A percentile compares a stretch with the other conserved stretches of the same genome.
Conservation (phyloP, 2,797 vertebrate species). For the Schizopygopsis pylzovi region DNA sequence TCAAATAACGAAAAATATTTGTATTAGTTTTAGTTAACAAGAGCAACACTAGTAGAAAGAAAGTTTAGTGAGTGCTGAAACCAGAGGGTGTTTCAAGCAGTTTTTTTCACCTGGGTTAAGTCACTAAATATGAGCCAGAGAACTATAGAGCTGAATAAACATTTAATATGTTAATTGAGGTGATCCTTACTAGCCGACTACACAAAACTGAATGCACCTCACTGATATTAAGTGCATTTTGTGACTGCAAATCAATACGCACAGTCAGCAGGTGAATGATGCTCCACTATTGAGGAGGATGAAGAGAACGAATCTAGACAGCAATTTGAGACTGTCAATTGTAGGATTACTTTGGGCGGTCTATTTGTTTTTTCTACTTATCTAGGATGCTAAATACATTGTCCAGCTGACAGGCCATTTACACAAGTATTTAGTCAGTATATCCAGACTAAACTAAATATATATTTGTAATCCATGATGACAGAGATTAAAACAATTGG, state of each 20-base stretch:
- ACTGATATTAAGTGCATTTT: conserved; percentile 5
- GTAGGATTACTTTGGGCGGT: not conserved
- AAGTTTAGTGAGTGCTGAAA: not conserved
- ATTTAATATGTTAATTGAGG: not conserved
- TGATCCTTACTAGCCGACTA: not conserved
- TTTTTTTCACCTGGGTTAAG: not conserved
- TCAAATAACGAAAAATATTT: not conserved
- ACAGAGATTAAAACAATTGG: not conserved
- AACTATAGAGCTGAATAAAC: not conserved
- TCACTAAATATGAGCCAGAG: not conserved
- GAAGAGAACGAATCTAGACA: conserved; percentile 66
- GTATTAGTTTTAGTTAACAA: not conserved
- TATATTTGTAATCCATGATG: not conserved
- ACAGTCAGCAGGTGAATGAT: conserved; percentile 72
- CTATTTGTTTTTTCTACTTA: not conserved
- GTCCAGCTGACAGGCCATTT: conserved; percentile 28
- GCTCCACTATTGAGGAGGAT: conserved; percentile 65
- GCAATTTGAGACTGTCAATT: conserved; percentile 61
- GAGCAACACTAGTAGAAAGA: not conserved
- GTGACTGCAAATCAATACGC: conserved; percentile 71
- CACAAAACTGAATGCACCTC: conserved; percentile 17
- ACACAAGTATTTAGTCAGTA: conserved; percentile 10
- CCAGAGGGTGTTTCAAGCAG: not conserved
- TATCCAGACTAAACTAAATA: not conserved
- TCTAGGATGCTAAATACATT: conserved; percentile 22